Percentiles rank a stretch among this genome's conserved stretches.
Conservation (phyloP, 2,113 vertebrate species). For the Plestiodon gilberti region DNA sequence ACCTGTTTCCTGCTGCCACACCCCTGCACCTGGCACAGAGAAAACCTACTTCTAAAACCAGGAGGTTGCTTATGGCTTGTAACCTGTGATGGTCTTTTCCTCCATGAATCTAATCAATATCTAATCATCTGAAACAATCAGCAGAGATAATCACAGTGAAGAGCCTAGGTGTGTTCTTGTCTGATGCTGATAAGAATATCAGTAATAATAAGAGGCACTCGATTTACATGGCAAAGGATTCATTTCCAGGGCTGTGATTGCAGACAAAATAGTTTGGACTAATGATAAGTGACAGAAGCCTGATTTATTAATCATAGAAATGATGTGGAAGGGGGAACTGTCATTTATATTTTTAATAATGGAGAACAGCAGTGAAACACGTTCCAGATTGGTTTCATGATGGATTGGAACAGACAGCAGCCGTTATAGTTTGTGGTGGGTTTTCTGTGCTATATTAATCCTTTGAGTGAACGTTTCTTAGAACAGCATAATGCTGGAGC, state of each 20-base stretch:
- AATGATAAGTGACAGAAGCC: constrained; percentile 36
- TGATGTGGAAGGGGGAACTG: constrained; percentile 38
- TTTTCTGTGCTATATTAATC: background rate
- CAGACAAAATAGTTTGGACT: constrained; percentile 19
- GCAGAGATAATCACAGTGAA: constrained; percentile 27
- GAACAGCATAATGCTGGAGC: background rate
- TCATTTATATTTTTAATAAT: constrained; percentile 45
- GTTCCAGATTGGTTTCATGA: background rate
- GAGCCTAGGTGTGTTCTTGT: constrained; percentile 25
- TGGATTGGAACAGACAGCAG: background rate
- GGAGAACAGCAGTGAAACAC: background rate
- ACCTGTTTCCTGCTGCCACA: too few species aligned
- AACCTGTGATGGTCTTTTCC: too few species aligned
- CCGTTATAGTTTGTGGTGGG: background rate
- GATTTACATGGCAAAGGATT: constrained; percentile 35
- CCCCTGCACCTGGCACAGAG: too few species aligned
- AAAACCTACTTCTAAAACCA: too few species aligned
- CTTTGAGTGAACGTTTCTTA: background rate
- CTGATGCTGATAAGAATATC: constrained; percentile 21
- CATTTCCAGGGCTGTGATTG: constrained; percentile 43
- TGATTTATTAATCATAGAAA: constrained; percentile 52
- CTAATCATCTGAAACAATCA: constrained; percentile 32
- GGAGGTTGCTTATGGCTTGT: too few species aligned
- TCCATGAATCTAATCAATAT: constrained; percentile 13
- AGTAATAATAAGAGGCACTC: constrained; percentile 27